Base-by-base conservation (phyloP, 2,797 vertebrate genomes). In the Hafferia zeledoni region DNA sequence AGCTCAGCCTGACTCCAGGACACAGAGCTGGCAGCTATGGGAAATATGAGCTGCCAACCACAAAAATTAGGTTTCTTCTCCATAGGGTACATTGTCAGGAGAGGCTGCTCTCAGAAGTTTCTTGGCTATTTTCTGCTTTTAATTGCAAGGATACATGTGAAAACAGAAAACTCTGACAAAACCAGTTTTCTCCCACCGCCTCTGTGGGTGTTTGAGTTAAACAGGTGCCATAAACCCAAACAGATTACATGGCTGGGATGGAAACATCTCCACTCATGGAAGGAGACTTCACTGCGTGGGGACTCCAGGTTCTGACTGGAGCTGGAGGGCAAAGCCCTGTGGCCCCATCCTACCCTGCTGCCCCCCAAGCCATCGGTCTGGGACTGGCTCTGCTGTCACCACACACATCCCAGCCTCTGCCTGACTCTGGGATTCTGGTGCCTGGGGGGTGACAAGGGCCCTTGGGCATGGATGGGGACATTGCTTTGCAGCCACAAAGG, bases 21-120 rank as follows among this genome's bases (percentile, higher is more conserved):
- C 61, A 60, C 49, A 18, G 81, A 60, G 70, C 70, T 1, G 24
- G 41, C 63, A 64, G 67, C 10, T 2, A 57, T 0, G 24, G 81
- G 87, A 95, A 92, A 87, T n/a, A 61, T 63, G 74, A 89, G 87
- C 78, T 72, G 87, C 84, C 91, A 84, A 11, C 20, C 35, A 22
- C 55, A 91, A 63, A 83, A 95, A 94, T 92, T 27, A 55, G 69
- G 56, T 71, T 95, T 86, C 37, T 93, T 86, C 69, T 91, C 69
- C 24, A 2, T n/a, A 81, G 2, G 49, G 72, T 71, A 2, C 4
- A 7, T 27, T 46, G 65, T 79, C 49, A 4, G 75, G 33, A 87
- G 63, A 78, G 59, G 49, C 57, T 86, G 83, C 47, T 80, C 9
- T 22, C 53, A 67, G 93, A 90, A 72, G 43, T 57, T 49, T 61